Evolutionary conservation across 2,113 vertebrate species (phyloP).

Genomic region (Corythoichthys haematopterus): DNA sequence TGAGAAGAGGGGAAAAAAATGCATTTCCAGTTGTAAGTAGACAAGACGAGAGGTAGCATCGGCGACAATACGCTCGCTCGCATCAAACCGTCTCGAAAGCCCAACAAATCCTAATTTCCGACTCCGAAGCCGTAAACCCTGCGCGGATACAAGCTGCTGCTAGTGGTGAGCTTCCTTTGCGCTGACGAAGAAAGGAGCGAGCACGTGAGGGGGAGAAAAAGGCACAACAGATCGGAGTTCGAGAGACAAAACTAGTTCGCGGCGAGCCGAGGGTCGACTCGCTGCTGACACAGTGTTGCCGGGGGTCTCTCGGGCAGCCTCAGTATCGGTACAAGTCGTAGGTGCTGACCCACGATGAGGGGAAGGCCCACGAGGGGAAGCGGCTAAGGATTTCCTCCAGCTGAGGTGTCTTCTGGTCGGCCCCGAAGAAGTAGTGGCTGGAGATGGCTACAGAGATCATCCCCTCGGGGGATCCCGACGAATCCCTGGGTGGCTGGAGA

Average conservation of each 20-base stretch:
- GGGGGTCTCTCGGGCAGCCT: conserved; percentile 14
- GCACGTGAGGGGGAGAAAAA: conserved; percentile 21
- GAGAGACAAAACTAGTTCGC: conserved; percentile 9
- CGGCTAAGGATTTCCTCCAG: conserved; percentile 72
- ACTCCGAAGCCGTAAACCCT: neutral
- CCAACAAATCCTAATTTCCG: neutral
- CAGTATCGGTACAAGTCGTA: conserved; percentile 82
- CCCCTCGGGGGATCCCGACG: conserved; percentile 71
- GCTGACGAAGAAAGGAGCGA: conserved; percentile 12
- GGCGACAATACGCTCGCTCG: neutral
- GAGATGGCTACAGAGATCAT: conserved; percentile 84
- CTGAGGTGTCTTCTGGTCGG: conserved; percentile 78
- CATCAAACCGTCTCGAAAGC: neutral
- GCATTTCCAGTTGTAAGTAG: neutral
- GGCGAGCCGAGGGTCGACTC: neutral
- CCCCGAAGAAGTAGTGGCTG: conserved; percentile 86
- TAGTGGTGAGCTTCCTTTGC: conserved; percentile 5
- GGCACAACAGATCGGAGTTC: conserved; percentile 40
- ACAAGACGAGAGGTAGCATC: neutral
- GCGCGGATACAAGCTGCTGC: neutral
- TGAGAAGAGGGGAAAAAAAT: neutral
- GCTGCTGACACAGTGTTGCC: conserved; percentile 60
- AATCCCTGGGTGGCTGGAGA: conserved; percentile 61
- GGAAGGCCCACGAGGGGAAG: conserved; percentile 86
- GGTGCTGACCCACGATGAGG: conserved; percentile 90